A percentile compares a stretch with the other conserved stretches of the same genome.
These are phyloP conservation scores for Choloepus didactylus DNA, from an alignment of 2,797 vertebrate genomes.

Conservation along the genomic window DNA sequence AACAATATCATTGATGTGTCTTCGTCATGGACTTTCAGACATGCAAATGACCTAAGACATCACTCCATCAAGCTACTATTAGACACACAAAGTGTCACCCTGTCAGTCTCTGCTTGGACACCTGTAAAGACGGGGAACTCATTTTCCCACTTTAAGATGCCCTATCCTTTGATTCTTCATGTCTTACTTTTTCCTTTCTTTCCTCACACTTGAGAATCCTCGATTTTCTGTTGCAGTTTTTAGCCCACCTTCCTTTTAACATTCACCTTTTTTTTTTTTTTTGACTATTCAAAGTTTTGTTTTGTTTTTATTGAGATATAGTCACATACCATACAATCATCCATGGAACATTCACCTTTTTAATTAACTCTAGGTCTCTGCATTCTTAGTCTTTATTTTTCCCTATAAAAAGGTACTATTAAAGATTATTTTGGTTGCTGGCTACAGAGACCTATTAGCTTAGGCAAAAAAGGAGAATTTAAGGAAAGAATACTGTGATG, in stretches of 20 bases:
- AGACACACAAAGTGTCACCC: rapidly evolving
- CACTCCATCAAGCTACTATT: too few relatives aligned
- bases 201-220: neutral
- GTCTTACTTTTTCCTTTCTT: neutral
- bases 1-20: neutral
- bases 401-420: neutral
- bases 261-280: neutral
- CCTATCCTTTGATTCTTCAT: neutral
- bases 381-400: neutral
- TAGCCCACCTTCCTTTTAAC: neutral
- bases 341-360: too few relatives aligned
- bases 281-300: too few relatives aligned
- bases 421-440: neutral
- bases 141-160: too few relatives aligned
- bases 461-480: neutral
- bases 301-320: too few relatives aligned
- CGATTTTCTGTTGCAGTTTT: neutral
- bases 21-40: neutral
- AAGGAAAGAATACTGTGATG: rapidly evolving
- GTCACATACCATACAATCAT: too few relatives aligned
- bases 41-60: neutral
- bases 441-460: neutral
- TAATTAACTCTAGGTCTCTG: neutral
- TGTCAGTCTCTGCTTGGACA: neutral
- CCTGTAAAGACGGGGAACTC: too few relatives aligned